Base-by-base conservation (phyloP, 2,797 vertebrate species). In the Danionella dracula region DNA sequence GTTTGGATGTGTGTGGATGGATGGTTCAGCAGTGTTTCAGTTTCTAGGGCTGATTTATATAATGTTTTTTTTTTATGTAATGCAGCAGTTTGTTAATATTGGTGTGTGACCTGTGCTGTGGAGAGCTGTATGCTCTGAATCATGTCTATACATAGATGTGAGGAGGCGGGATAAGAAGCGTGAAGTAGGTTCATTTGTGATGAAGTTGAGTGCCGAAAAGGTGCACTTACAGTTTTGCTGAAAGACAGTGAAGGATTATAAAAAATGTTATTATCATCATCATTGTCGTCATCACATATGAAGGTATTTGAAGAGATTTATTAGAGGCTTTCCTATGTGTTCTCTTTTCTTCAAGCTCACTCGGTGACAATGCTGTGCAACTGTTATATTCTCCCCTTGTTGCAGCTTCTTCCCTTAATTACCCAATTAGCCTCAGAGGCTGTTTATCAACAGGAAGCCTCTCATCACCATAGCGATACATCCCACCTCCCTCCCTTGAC, bases 361-460 rank as follows among this genome's bases (percentile, higher is more conserved):
- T 4, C 29, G 17, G 11, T 40, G n/a, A 21, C 19, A 15, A 40
- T 21, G 21, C 8, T 49, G 8, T 53, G 27, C 16, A 34, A 23
- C 40, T 27, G 7, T 8, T 10, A 65, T 54, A 65, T 55, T 31
- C 20, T 53, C 34, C 38, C 37, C 13, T 1, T 65, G 19, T 31
- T 38, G 55, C 62, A 41, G 29, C 27, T 17, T 58, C 70, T 60
- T 32, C 74, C 48, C 71, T 73, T 80, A 84, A 83, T 87, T 82
- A 81, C 64, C 69, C 67, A 60, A 62, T 80, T 88, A 84, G 83
- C 79, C 79, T 79, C 75, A 49, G 72, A 76, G 79, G 82, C 79
- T 84, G 83, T 84, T 87, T 86, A 84, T 82, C 79, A 81, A 84
- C 85, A 87, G 84, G 84, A 88, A 83, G 68, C 66, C 76, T 78